These are phyloP conservation scores for Eonycteris spelaea DNA, from an alignment of 2,113 vertebrate species.

Conservation along the genomic window DNA sequence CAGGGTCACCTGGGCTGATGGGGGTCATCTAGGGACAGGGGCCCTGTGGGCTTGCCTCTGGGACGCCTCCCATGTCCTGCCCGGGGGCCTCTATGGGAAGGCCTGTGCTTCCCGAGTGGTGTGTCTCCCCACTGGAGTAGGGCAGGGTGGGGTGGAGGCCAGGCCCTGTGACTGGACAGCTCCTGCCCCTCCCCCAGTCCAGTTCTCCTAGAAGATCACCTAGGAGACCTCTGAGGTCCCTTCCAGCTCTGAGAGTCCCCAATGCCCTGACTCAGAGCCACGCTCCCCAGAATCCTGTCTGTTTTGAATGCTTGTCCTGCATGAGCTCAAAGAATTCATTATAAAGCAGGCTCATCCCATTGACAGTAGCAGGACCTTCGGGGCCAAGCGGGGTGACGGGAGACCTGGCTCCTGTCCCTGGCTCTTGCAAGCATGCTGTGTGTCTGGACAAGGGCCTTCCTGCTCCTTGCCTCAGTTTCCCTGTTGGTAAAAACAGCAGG, in stretches of 20 bases:
- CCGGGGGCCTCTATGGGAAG: not conserved
- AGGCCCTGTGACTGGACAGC: not conserved
- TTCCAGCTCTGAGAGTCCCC: not conserved
- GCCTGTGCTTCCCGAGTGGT: not conserved
- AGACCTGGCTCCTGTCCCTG: not conserved
- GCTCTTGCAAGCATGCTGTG: not conserved
- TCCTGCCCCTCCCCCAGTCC: not conserved
- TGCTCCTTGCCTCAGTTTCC: constrained; percentile 5
- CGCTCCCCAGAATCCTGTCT: not conserved
- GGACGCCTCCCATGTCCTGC: not conserved
- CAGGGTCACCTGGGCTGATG: not conserved
- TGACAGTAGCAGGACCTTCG: not conserved
- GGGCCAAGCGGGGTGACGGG: not conserved
- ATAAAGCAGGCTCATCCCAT: not conserved
- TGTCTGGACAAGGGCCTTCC: not conserved
- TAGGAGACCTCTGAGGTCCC: not conserved
- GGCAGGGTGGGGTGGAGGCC: not conserved
- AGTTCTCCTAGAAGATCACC: not conserved
- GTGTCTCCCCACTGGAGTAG: fast-evolving
- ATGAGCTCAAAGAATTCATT: not conserved
- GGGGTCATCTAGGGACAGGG: not conserved
- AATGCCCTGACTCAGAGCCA: not conserved
- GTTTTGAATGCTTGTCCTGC: not conserved
- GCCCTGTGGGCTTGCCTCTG: not conserved
- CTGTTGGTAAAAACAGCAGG: not conserved